phyloP scores from a whole-genome alignment of 1,140 invertebrate genomes.

The Hermatobates lingyangjiaoensis region DNA sequence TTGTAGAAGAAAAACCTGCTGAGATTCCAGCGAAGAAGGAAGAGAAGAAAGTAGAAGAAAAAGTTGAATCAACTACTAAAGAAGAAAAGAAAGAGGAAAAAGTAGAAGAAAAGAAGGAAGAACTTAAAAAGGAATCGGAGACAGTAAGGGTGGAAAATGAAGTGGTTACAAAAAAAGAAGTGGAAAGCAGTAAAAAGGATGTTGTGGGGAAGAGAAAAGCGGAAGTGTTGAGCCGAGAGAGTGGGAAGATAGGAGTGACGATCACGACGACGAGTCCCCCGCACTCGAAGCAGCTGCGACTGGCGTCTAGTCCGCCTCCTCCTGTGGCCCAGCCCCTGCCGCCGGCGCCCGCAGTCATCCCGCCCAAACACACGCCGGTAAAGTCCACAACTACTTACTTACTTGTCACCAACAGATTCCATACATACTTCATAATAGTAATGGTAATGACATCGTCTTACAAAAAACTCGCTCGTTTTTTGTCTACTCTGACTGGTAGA shows the following conservation, averaged over 20 bases:
- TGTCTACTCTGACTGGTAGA: too few species aligned
- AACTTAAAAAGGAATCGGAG: constrained; percentile 27
- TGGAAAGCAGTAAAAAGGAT: constrained; percentile 26
- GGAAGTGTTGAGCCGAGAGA: constrained; percentile 58
- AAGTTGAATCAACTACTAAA: not conserved
- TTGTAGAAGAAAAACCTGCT: not conserved
- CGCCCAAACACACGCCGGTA: too few species aligned
- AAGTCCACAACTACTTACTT: too few species aligned
- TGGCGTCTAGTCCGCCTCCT: constrained; percentile 12
- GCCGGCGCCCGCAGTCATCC: too few species aligned
- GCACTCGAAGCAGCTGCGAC: constrained; percentile 24
- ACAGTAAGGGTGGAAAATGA: constrained; percentile 19
- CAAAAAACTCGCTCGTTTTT: too few species aligned
- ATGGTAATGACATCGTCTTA: too few species aligned
- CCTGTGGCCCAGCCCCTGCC: not conserved
- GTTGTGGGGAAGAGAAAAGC: constrained; percentile 59
- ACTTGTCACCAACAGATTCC: too few species aligned
- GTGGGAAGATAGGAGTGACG: constrained; percentile 73
- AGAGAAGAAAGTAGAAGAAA: constrained; percentile 6
- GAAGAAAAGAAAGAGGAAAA: constrained; percentile 6
- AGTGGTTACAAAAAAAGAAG: constrained; percentile 26
- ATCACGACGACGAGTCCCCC: constrained; percentile 60
- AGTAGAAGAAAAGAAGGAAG: constrained; percentile 26
- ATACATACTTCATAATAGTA: too few species aligned
- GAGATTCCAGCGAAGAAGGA: constrained; percentile 4